Base-by-base conservation (phyloP, 2,888 invertebrate genomes). In the Acleris literana region DNA sequence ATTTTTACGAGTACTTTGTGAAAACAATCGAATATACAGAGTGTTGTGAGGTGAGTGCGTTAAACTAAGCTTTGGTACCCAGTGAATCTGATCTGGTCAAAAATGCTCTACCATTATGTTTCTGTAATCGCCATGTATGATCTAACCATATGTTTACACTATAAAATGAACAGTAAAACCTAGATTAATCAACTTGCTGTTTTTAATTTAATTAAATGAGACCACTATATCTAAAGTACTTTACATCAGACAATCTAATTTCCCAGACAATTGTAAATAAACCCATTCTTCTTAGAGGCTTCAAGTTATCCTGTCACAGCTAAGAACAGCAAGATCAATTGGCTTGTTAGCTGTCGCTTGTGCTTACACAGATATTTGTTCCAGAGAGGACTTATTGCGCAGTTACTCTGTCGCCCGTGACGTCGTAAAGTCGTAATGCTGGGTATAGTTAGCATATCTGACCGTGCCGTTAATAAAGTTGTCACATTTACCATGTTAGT, bases 291-390 rank as follows among this genome's bases (percentile, higher is more conserved):
- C 49, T 18, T 18, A 18, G 20, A 39, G 4, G 39, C 44, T 57
- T 46, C 53, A 16, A 49, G n/a, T 54, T 51, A 16, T 16, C 54
- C 5, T 46, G 57, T 18, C 57, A 57, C 57, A 57, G 57, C 17
- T 57, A 46, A 57, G 46, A 46, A 29, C 58, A 59, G 58, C 18
- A 33, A 59, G 48, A 59, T 33, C 58, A 18, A 49, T 59, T 48
- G 48, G 49, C 58, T 49, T 25, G 58, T 59, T 49, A 59, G 46
- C 17, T 20, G 33, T 49, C 33, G 20, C 13, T 5, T 33, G 33
- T 33, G 49, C 18, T 49, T 49, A 59, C 58, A 48, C 20, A 46
- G 48, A 29, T 33, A 22, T 49, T 49, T 49, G 58, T 49, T 46
- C 57, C 49, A 7, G 18, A n/a, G 9, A 49, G 49, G 49, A 59